These are phyloP conservation scores for Eumerus sabulonum DNA, from an alignment of 2,888 invertebrate genomes.

Conservation along the genomic window DNA sequence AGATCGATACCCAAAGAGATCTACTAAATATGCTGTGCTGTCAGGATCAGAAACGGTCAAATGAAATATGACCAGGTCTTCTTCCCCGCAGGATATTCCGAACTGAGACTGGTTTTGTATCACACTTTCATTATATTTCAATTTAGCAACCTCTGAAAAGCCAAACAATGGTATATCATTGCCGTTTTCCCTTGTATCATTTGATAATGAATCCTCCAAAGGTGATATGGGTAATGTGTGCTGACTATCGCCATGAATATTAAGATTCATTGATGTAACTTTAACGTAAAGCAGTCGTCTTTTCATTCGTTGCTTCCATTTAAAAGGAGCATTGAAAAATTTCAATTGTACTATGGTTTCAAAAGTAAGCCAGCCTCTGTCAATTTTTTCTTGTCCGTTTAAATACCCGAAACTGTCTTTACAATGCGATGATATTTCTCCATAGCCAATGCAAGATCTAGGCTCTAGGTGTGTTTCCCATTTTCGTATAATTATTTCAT, in stretches of 20 bases:
- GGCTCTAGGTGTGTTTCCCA: slow-evolving; percentile 91
- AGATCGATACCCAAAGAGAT: slow-evolving; percentile 88
- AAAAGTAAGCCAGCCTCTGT: slow-evolving; percentile 90
- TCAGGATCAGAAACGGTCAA: slow-evolving; percentile 86
- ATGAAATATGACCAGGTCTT: slow-evolving; percentile 90
- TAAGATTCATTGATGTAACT: slow-evolving; percentile 86
- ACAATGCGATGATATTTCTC: slow-evolving; percentile 67
- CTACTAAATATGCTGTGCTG: slow-evolving; percentile 89
- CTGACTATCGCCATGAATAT: slow-evolving; percentile 78
- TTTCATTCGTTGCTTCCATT: slow-evolving; percentile 85
- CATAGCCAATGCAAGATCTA: slow-evolving; percentile 81
- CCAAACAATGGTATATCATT: slow-evolving; percentile 79
- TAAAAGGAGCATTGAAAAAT: slow-evolving; percentile 88
- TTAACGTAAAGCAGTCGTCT: slow-evolving; percentile 85
- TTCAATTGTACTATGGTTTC: slow-evolving; percentile 92
- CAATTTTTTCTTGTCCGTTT: slow-evolving; percentile 82
- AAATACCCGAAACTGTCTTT: slow-evolving; percentile 85
- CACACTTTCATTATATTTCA: slow-evolving; percentile 84
- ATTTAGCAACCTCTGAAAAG: slow-evolving; percentile 83
- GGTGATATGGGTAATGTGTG: slow-evolving; percentile 69
- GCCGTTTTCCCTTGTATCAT: slow-evolving; percentile 81
- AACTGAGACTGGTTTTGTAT: slow-evolving; percentile 89
- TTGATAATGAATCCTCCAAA: slow-evolving; percentile 83
- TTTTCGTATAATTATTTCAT: slow-evolving; percentile 82
- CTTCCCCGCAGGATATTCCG: slow-evolving; percentile 86